These are phyloP conservation scores for Gerris lacustris DNA, from an alignment of 2,888 invertebrate species.

Conservation along the genomic window DNA sequence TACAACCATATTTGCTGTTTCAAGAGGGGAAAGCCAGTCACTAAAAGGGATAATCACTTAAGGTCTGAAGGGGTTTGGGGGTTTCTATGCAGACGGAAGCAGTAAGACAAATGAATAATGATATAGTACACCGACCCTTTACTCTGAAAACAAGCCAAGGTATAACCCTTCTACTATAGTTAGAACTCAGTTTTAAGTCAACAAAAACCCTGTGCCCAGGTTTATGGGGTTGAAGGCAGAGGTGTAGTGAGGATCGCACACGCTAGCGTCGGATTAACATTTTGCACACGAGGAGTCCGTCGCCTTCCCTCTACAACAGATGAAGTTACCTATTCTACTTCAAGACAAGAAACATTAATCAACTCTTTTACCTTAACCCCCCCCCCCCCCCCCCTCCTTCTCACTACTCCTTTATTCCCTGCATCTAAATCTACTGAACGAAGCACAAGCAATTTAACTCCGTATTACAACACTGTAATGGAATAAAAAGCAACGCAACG, in stretches of 20 bases:
- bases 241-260: background rate
- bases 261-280: background rate
- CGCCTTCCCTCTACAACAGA: background rate
- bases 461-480: too few relatives aligned
- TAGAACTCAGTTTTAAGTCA: background rate
- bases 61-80: background rate
- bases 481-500: too few relatives aligned
- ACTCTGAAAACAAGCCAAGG: background rate
- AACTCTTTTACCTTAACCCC: background rate
- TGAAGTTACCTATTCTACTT: background rate
- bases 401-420: too few relatives aligned
- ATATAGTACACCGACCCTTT: background rate
- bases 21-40: too few relatives aligned
- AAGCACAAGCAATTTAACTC: too few relatives aligned
- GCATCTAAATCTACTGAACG: too few relatives aligned
- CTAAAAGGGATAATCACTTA: too few relatives aligned
- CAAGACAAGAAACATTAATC: background rate
- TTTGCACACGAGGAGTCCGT: background rate
- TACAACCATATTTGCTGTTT: too few relatives aligned
- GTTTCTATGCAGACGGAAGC: background rate
- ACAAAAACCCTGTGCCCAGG: background rate
- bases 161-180: background rate
- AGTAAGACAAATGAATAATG: constrained; percentile 1
- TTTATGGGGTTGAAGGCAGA: background rate
- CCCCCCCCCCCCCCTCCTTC: background rate